phyloP scores from a whole-genome alignment of 1,140 invertebrate species.

The Nephila pilipes region DNA sequence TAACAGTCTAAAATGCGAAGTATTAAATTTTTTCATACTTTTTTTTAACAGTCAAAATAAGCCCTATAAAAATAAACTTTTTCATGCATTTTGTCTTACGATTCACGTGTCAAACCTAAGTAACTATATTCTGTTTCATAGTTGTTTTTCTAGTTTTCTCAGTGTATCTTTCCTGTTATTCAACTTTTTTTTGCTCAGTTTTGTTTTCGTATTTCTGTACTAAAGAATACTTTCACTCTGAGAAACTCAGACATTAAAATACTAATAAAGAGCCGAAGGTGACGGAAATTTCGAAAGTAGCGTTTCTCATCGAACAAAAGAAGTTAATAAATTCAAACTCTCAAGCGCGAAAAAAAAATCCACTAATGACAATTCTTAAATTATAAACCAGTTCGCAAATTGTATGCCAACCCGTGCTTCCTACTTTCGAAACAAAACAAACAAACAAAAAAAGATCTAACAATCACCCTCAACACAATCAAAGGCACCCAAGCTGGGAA shows the following conservation, averaged over 20 bases:
- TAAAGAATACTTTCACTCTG: not conserved
- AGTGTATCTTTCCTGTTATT: too few relatives aligned
- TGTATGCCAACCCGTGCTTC: constrained; percentile 1
- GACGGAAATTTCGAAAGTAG: not conserved
- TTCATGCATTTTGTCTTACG: too few relatives aligned
- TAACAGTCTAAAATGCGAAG: too few relatives aligned
- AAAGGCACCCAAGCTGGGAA: constrained; percentile 12
- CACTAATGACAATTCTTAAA: constrained; percentile 15
- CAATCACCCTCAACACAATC: not conserved
- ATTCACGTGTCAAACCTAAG: too few relatives aligned
- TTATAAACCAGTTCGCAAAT: constrained; percentile 16
- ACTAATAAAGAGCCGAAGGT: not conserved
- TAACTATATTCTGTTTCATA: too few relatives aligned
- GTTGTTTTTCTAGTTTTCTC: too few relatives aligned
- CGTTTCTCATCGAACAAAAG: not conserved
- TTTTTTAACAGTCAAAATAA: too few relatives aligned
- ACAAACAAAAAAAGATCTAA: not conserved
- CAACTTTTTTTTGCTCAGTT: too few relatives aligned
- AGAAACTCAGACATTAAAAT: not conserved
- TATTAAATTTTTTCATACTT: too few relatives aligned
- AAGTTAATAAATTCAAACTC: constrained; percentile 19
- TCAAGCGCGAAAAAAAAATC: not conserved
- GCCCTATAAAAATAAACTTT: too few relatives aligned
- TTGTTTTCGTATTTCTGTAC: too few relatives aligned
- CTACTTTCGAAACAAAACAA: not conserved